These are phyloP conservation scores for Motacilla tschutschensis DNA, from an alignment of 2,113 vertebrate genomes.

Conservation along the genomic window DNA sequence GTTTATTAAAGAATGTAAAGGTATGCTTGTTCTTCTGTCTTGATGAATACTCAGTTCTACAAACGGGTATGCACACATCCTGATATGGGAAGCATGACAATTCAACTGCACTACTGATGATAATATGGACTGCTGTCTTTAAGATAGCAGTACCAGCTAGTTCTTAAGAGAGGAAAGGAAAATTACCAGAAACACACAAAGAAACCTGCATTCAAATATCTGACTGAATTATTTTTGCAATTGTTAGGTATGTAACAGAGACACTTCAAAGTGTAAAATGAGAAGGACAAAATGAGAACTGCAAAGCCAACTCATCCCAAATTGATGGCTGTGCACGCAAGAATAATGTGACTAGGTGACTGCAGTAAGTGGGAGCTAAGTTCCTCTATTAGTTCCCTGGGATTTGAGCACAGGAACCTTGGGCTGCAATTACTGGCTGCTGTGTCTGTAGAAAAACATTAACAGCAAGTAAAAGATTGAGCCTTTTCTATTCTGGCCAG, in stretches of 20 bases:
- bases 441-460: constrained; percentile 36
- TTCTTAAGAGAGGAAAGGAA: background rate
- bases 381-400: background rate
- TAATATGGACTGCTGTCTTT: background rate
- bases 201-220: background rate
- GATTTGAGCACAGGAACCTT: background rate
- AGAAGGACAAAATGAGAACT: background rate
- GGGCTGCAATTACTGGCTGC: constrained; percentile 20
- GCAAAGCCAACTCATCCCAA: background rate
- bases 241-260: background rate
- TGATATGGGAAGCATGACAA: background rate
- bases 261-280: background rate
- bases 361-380: background rate
- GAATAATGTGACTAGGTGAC: background rate
- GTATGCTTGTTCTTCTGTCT: background rate
- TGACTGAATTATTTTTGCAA: background rate
- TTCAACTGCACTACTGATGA: background rate
- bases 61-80: background rate
- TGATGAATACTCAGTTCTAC: background rate
- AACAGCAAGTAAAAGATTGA: constrained; percentile 36
- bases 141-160: background rate
- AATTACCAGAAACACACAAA: background rate
- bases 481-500: constrained; percentile 12
- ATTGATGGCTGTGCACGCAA: background rate
- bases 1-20: background rate